phyloP scores from a whole-genome alignment of 2,113 vertebrate genomes.

The Copsychus sechellarum region DNA sequence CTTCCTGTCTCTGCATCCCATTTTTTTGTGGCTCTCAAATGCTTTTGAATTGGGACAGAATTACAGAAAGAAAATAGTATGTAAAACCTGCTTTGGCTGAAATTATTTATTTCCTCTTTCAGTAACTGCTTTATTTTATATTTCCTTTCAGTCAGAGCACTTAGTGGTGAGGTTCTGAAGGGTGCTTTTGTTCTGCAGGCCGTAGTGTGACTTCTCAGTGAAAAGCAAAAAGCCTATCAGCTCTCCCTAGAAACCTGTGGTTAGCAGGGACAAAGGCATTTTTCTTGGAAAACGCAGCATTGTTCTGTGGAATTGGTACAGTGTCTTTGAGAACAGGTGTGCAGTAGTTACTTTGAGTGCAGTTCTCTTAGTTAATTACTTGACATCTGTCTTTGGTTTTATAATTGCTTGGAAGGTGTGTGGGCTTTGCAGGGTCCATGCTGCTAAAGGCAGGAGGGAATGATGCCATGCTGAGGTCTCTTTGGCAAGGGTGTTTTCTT shows the following conservation, averaged over 20 bases:
- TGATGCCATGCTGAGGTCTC: background rate
- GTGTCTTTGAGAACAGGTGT: background rate
- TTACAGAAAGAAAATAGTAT: background rate
- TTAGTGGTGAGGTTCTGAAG: slow-evolving; percentile 37
- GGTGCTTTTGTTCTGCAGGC: background rate
- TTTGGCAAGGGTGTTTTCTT: background rate
- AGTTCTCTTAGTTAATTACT: background rate
- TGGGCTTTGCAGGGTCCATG: background rate
- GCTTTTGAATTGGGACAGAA: background rate
- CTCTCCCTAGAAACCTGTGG: background rate
- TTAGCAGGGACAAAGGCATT: slow-evolving; percentile 3
- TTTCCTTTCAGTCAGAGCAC: slow-evolving; percentile 25
- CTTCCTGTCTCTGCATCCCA: background rate
- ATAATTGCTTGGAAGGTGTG: background rate
- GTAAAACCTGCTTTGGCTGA: background rate
- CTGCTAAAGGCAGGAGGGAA: background rate
- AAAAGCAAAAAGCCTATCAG: slow-evolving; percentile 32
- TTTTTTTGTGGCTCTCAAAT: background rate
- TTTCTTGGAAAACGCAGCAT: background rate
- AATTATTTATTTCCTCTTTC: background rate
- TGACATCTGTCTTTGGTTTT: background rate
- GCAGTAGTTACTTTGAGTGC: background rate
- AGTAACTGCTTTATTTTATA: background rate
- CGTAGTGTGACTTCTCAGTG: background rate
- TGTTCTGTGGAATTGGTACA: background rate